A percentile compares a stretch with the other conserved stretches of the same genome.
Evolutionary conservation across 2,113 vertebrate species (phyloP).

Genomic region (Aythya baeri): DNA sequence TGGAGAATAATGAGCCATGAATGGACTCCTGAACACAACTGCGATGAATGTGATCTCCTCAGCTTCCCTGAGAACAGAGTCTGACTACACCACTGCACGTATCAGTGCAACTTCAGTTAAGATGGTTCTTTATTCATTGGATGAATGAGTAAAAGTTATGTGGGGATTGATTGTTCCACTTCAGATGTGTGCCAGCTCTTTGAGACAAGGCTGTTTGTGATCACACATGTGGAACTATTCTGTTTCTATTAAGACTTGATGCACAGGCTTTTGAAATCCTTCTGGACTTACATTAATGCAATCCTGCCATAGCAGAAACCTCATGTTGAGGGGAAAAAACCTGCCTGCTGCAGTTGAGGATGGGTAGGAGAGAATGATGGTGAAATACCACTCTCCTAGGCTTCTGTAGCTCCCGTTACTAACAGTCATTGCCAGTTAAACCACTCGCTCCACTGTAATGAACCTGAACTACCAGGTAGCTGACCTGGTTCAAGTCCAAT

Average conservation of each 20-base stretch:
- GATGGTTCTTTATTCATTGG: neutral
- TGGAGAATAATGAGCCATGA: neutral
- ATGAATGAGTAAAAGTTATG: neutral
- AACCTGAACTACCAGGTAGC: neutral
- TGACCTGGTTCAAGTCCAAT: neutral
- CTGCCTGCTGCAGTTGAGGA: neutral
- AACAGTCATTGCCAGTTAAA: neutral
- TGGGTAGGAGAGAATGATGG: neutral
- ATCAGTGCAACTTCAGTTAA: neutral
- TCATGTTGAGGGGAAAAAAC: neutral
- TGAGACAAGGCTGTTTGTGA: neutral
- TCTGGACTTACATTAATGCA: neutral
- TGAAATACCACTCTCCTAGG: neutral
- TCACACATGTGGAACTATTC: fast-evolving
- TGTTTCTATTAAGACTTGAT: neutral
- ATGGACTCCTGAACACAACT: neutral
- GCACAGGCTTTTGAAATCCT: neutral
- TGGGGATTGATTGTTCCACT: neutral
- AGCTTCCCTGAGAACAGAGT: neutral
- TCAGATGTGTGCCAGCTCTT: neutral
- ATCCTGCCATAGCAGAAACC: neutral
- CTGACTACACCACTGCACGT: neutral
- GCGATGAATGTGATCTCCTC: neutral
- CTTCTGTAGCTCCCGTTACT: neutral
- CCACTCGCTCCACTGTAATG: neutral